Evolutionary conservation across 2,888 invertebrate genomes (phyloP), one percentile per base, ranked within the genome.

Genomic region (Cyclophora punctaria): DNA sequence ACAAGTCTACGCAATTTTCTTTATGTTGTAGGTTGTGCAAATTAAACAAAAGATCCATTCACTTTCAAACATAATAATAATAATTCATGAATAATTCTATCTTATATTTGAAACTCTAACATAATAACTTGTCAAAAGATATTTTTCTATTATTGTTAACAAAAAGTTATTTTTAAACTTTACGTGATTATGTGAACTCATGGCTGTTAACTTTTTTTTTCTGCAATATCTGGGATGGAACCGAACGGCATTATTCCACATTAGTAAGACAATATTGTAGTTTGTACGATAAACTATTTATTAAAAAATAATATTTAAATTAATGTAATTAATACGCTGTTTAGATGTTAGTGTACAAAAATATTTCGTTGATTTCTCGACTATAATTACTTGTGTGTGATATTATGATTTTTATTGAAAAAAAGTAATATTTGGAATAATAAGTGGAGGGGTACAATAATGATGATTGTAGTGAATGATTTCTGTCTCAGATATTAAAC

Each of bases 221-320:
- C 77, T 78, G 77, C 74, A 71, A 75, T 82, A 80, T 84, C 85
- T 83, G 84, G 80, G 83, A 83, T 83, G 77, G 80, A 83, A 78
- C 71, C 64, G 59, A 50, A 53, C 68, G 71, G 67, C 62, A 62
- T 71, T 71, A 68, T 69, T 74, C 67, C 71, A 75, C 67, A 80
- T 82, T 83, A 82, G 76, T 73, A 73, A 76, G 84, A 84, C 83
- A 86, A 85, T 85, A 84, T 83, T 66, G 71, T 78, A 80, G 75
- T 73, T 66, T 63, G 68, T 77, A 69, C 64, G 58, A 66, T 75
- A 66, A 37, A 37, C 37, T 67, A 69, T 64, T 69, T 66, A 74
- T 66, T 69, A 69, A 69, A 73, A 75, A 73, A 72, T 73, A 70
- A 68, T 73, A 71, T 81, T 75, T 73, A 67, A 74, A 67, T 73